Conservation (phyloP, 2,888 invertebrate genomes). For the Hypomecis atomaria region DNA sequence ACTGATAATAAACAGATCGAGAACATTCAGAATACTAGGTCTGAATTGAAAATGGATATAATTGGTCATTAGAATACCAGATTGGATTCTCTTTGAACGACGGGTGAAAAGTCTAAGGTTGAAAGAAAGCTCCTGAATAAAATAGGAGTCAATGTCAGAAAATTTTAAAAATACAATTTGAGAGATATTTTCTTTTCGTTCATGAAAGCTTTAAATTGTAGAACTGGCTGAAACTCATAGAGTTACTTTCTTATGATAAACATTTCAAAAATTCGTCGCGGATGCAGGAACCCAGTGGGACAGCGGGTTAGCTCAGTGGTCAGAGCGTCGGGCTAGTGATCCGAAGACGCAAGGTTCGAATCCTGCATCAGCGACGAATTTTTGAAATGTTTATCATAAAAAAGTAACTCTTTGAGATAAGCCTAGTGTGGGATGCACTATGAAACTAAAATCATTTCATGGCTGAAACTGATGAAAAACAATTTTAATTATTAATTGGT, state of each 20-base stretch:
- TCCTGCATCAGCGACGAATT: too few species aligned
- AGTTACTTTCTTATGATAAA: too few species aligned
- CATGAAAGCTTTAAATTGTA: background rate
- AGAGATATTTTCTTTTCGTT: background rate
- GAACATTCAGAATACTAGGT: constrained; percentile 34
- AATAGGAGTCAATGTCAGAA: constrained; percentile 2
- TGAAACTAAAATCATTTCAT: too few species aligned
- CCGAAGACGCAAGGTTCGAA: too few species aligned
- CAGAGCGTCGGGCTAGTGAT: too few species aligned
- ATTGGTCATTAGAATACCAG: constrained; percentile 47
- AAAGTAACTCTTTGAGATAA: too few species aligned
- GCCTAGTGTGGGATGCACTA: too few species aligned
- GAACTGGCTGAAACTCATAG: background rate
- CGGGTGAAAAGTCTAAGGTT: constrained; percentile 39
- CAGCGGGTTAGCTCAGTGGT: too few species aligned
- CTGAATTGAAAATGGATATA: constrained; percentile 42
- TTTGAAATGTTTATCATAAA: too few species aligned
- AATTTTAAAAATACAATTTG: constrained; percentile 4
- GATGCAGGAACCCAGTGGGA: too few species aligned
- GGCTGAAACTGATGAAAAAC: too few species aligned
- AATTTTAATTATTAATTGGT: background rate
- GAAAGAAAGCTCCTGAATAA: constrained; percentile 29
- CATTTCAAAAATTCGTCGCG: too few species aligned
- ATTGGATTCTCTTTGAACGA: constrained; percentile 41
- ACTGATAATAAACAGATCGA: constrained; percentile 29